These are phyloP conservation scores for Metellina segmentata DNA, from an alignment of 2,888 invertebrate genomes.

Conservation along the genomic window DNA sequence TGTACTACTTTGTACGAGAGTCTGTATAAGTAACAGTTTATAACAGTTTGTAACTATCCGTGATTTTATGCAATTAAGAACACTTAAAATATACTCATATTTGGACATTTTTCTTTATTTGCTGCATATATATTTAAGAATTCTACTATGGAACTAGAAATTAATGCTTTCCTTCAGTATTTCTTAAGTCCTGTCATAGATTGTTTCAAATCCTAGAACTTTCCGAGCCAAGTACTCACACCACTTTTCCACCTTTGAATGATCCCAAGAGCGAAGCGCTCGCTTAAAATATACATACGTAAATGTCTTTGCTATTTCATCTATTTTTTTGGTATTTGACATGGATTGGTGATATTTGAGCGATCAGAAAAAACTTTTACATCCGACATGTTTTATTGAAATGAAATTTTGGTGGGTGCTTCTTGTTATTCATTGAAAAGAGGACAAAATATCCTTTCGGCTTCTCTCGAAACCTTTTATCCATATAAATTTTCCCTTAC, in stretches of 20 bases:
- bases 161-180: background rate
- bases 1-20: no score
- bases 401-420: slow-evolving; percentile 29
- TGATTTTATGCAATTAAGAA: no score
- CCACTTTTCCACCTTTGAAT: background rate
- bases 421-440: slow-evolving; percentile 39
- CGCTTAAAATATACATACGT: slow-evolving; percentile 29
- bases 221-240: background rate
- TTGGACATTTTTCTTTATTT: background rate
- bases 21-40: no score
- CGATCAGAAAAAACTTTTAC: slow-evolving; percentile 15
- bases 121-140: background rate
- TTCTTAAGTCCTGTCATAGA: background rate
- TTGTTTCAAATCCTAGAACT: background rate
- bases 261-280: background rate
- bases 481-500: slow-evolving; percentile 15
- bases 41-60: no score
- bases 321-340: slow-evolving; percentile 19
- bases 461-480: slow-evolving; percentile 14
- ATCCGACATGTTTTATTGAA: slow-evolving; percentile 55
- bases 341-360: slow-evolving; percentile 48
- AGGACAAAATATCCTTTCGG: slow-evolving; percentile 1
- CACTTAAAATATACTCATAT: background rate
- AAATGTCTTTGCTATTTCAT: slow-evolving; percentile 17
- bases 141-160: background rate